Evolutionary conservation across 2,113 vertebrate genomes (phyloP).

Genomic region (Antechinus stuartii): DNA sequence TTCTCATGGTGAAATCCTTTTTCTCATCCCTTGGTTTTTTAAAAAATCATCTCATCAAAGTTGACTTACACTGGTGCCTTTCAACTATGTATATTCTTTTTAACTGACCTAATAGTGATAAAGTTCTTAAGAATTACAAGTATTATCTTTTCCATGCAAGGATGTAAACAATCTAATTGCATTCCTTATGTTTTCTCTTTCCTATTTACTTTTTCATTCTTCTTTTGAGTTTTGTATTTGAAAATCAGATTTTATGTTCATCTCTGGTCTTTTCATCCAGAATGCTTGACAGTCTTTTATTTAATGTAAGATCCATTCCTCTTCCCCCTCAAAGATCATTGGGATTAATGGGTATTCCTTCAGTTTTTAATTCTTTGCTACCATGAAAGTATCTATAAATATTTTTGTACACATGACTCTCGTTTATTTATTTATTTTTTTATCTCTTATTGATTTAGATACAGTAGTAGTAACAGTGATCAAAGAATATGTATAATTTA

Average conservation of each 20-base stretch:
- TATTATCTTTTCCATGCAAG: background rate
- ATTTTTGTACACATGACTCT: no score
- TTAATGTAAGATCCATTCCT: background rate
- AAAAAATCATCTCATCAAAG: background rate
- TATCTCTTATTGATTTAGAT: no score
- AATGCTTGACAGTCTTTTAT: background rate
- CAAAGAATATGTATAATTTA: no score
- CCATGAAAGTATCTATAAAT: no score
- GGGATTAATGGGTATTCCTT: no score
- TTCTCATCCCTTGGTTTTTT: no score
- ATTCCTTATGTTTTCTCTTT: background rate
- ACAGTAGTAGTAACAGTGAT: no score
- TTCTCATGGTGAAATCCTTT: background rate
- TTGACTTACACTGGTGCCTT: background rate
- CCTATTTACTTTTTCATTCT: background rate
- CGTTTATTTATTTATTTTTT: no score
- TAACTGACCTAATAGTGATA: background rate
- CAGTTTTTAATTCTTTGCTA: no score
- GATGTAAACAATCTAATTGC: background rate
- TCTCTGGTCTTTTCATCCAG: background rate
- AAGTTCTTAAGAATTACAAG: background rate
- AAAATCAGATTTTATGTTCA: background rate
- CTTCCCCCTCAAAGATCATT: no score
- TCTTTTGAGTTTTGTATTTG: background rate
- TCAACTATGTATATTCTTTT: background rate